phyloP scores from a whole-genome alignment of 2,888 invertebrate genomes.

The Tyria jacobaeae region DNA sequence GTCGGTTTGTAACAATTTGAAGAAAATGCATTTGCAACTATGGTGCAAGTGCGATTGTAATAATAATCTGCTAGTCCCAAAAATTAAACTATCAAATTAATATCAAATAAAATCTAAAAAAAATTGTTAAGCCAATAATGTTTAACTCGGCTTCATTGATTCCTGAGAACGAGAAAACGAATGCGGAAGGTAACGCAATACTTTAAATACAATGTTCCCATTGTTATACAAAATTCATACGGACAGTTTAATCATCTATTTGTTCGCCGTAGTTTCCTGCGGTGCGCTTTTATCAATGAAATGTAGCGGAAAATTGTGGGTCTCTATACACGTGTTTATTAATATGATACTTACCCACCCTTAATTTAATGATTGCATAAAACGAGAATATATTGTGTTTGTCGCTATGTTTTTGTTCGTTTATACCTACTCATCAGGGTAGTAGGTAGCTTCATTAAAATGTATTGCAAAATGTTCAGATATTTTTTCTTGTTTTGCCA shows the following conservation, averaged over 20 bases:
- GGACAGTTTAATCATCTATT: slow-evolving; percentile 77
- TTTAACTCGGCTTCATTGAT: slow-evolving; percentile 8
- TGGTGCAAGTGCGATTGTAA: no score
- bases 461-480: no score
- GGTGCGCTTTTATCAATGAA: slow-evolving; percentile 58
- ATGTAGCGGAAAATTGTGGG: slow-evolving; percentile 51
- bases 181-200: slow-evolving; percentile 78
- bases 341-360: background rate
- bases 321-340: background rate
- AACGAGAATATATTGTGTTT: background rate
- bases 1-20: no score
- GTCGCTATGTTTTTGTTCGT: background rate
- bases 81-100: background rate
- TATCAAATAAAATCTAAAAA: background rate
- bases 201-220: slow-evolving; percentile 64
- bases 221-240: slow-evolving; percentile 67
- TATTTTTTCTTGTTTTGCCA: no score
- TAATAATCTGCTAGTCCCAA: background rate
- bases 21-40: no score
- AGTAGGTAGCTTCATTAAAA: no score
- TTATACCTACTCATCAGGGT: no score
- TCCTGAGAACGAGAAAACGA: slow-evolving; percentile 18
- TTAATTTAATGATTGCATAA: background rate
- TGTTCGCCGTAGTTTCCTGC: slow-evolving; percentile 62
- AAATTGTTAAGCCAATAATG: slow-evolving; percentile 8